Base-by-base conservation (phyloP, 2,113 vertebrate species). In the Pyxicephalus adspersus region DNA sequence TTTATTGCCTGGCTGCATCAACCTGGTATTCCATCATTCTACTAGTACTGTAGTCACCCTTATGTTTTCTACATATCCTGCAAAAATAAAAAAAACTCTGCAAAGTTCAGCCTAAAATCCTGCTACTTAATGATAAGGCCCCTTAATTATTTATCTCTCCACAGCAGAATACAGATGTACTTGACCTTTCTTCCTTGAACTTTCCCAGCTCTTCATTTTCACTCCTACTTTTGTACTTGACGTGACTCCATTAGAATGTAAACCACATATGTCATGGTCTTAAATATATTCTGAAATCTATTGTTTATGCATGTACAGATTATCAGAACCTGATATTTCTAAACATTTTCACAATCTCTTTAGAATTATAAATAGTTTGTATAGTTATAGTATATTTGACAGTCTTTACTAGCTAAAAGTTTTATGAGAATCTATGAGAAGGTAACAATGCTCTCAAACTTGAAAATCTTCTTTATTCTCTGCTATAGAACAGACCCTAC, bases 101-200 rank as follows among this genome's bases (percentile, higher is more conserved):
- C 45, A 54, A 65, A 52, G 19, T 77, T 52, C 57, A 76, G 22
- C 23, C 45, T 23, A 51, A 52, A 65, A 60, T 23, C 19, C 20
- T 29, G 2, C 19, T 38, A 60, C 38, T 74, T n/a, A 28, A 22
- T 52, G 61, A 77, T 52, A n/a, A n/a, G 34, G 2, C 51, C 57
- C 76, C 66, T 78, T 23, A 78, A 66, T 78, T 77, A 77, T 77
- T 78, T 64, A 78, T 77, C 63, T 38, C 52, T 8, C 22, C 76
- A 61, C 23, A 9, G 22, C 64, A 64, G 25, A 80, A 72, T 80
- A 38, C 28, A 61, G 78, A 72, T 80, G 57, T 64, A 80, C 78
- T 72, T 80, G 78, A 80, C 67, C 67, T 67, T 50, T 58, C 38
- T 72, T 72, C 34, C 78, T 80, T 72, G 78, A 80, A 72, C 78